Base-by-base conservation (phyloP, 2,113 vertebrate genomes). In the Carlito syrichta region DNA sequence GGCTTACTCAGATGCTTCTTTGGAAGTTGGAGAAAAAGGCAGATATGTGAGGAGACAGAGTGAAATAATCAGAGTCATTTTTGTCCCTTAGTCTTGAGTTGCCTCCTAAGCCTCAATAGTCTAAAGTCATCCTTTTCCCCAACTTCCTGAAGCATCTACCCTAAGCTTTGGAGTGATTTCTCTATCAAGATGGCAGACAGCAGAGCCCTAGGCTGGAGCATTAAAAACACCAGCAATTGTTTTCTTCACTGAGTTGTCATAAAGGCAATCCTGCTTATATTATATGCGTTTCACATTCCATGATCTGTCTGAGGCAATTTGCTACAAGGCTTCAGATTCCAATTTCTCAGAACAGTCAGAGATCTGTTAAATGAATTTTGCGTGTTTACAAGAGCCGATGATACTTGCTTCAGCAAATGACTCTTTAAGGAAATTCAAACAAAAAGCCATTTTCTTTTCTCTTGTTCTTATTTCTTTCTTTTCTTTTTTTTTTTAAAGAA, bases 371-470 rank as follows among this genome's bases (percentile, higher is more conserved):
- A 71, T 87, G 87, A 81, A 66, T 96, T 89, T 83, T 66, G 40
- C 17, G 3, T 92, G 79, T 92, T 96, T 89, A 71, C 38, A 25
- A 71, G 94, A 95, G 63, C 52, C 12, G 22, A 76, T 77, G 73
- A 27, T 93, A 58, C 89, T 96, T 90, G 38, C 54, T 96, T 92
- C 35, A n/a, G 68, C 40, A 96, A 94, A 95, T 38, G 95, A 85
- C 63, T 95, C 52, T 96, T 93, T 20, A 69, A 96, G 66, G 90
- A 96, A 96, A 96, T 96, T 95, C 95, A 91, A 86, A 93, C 66
- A 82, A 87, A 97, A 90, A 89, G 62, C 54, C 9, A 69, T 95
- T 93, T 86, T 60, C 73, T 81, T 94, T 87, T 71, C 50, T 74
- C 16, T 86, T 40, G 12, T 2, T 62, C 48, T 88, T 73, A 54